Evolutionary conservation across 2,888 invertebrate genomes (phyloP).

Genomic region (Plusia festucae): DNA sequence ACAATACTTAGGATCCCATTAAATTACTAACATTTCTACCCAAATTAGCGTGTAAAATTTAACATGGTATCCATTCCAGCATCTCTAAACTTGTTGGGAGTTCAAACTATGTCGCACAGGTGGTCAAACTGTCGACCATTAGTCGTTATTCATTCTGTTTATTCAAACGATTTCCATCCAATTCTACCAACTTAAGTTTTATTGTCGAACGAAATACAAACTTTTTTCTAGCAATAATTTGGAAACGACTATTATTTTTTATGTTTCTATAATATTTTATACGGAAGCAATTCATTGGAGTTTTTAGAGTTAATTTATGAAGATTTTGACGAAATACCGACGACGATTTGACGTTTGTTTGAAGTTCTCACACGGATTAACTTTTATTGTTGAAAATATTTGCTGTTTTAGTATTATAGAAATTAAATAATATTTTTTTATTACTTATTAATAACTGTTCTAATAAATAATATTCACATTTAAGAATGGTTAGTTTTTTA

Average conservation of each 20-base stretch:
- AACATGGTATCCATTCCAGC: not conserved
- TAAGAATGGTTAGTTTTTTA: not conserved
- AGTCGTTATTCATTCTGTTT: constrained; percentile 25
- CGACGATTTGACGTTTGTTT: constrained; percentile 5
- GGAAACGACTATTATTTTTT: constrained; percentile 1
- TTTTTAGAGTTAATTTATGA: constrained; percentile 22
- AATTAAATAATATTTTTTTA: not conserved
- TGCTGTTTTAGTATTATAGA: not conserved
- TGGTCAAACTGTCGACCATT: constrained; percentile 31
- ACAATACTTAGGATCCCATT: not conserved
- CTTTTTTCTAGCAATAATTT: constrained; percentile 10
- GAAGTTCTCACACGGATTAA: constrained; percentile 10
- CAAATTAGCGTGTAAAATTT: not conserved
- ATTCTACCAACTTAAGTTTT: constrained; percentile 3
- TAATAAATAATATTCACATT: not conserved
- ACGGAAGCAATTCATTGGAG: constrained; percentile 14
- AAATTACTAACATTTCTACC: not conserved
- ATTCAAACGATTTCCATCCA: constrained; percentile 14
- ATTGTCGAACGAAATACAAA: not conserved
- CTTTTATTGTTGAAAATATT: constrained; percentile 23
- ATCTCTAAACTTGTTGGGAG: not conserved
- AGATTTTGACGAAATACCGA: constrained; percentile 21
- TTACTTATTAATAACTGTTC: not conserved
- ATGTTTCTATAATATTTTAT: constrained; percentile 15
- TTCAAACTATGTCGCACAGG: constrained; percentile 23